Evolutionary conservation across 2,888 invertebrate genomes (phyloP), one percentile per base, ranked within the genome.

Genomic region (Cordylochernes scorpioides): DNA sequence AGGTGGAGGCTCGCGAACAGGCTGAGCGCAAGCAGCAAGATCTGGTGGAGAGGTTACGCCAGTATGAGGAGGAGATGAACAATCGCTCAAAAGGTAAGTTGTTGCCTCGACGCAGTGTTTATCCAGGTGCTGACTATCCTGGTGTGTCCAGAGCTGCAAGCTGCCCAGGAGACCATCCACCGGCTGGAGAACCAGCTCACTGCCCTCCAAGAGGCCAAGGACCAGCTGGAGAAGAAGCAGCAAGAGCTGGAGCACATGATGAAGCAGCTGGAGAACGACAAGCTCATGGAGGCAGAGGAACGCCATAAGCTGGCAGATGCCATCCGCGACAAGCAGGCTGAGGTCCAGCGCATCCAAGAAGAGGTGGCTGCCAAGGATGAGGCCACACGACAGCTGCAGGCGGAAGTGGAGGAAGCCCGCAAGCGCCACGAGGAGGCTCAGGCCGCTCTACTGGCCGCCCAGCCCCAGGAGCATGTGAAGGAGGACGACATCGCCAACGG

Each of bases 21-120:
- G 94, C 94, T 1, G 97, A 97, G 55, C 73, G 74, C 59, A 84
- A 88, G 49, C 86, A 88, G 50, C 80, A 82, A 49, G 91, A 91
- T 54, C 84, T 91, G 48, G 88, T 88, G 53, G 86, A 88, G 54
- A 67, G 77, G 41, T 65, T 97, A 42, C 66, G 68, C 43, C 65
- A 67, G 43, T 82, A 86, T 75, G 51, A 84, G 51, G 82, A 82
- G 49, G 88, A 94, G 54, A 80, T 88, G 71, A 82, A 63, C 42
- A 53, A 74, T 47, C 68, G 82, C 47, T 80, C 82, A 49, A 67
- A 70, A 44, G 51, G 54, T 49, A 38, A 26, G 12, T 27, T n/a
- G n/a, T n/a, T n/a, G n/a, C n/a, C n/a, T n/a, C n/a, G n/a, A n/a
- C n/a, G n/a, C n/a, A n/a, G n/a, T n/a, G n/a, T n/a, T n/a, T n/a